Percentiles rank a stretch among this genome's conserved stretches.
Evolutionary conservation across 2,888 invertebrate species (phyloP).

Genomic region (Nudaria mundana): DNA sequence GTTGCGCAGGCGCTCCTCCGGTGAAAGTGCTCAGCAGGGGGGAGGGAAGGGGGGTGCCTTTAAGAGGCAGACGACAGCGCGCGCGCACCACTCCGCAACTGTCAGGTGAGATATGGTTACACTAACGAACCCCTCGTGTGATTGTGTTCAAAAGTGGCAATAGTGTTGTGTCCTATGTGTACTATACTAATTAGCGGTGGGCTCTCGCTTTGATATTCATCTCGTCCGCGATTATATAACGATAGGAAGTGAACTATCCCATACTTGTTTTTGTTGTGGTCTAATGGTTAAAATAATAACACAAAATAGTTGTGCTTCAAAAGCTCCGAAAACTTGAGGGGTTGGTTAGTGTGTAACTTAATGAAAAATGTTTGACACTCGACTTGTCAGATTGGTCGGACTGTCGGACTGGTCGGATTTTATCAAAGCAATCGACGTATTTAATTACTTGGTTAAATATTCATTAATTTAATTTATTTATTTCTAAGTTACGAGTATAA

Average conservation of each 20-base stretch:
- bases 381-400: too few relatives aligned
- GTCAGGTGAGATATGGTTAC: constrained; percentile 59
- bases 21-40: constrained; percentile 58
- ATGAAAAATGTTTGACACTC: not conserved
- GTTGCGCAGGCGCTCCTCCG: constrained; percentile 58
- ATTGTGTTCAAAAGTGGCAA: constrained; percentile 40
- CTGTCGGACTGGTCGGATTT: too few relatives aligned
- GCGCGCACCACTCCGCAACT: constrained; percentile 68
- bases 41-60: constrained; percentile 55
- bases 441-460: not conserved
- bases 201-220: constrained; percentile 34
- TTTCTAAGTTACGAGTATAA: too few relatives aligned
- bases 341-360: constrained; percentile 4
- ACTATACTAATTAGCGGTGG: constrained; percentile 32
- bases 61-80: constrained; percentile 55
- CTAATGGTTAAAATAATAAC: not conserved
- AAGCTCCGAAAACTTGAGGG: not conserved
- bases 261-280: constrained; percentile 1
- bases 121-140: constrained; percentile 25
- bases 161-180: constrained; percentile 36
- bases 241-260: constrained; percentile 22
- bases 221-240: constrained; percentile 35
- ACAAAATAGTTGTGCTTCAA: not conserved
- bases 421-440: too few relatives aligned
- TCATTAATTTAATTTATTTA: too few relatives aligned